Conservation (phyloP, 2,113 vertebrate genomes). For the Burhinus oedicnemus region DNA sequence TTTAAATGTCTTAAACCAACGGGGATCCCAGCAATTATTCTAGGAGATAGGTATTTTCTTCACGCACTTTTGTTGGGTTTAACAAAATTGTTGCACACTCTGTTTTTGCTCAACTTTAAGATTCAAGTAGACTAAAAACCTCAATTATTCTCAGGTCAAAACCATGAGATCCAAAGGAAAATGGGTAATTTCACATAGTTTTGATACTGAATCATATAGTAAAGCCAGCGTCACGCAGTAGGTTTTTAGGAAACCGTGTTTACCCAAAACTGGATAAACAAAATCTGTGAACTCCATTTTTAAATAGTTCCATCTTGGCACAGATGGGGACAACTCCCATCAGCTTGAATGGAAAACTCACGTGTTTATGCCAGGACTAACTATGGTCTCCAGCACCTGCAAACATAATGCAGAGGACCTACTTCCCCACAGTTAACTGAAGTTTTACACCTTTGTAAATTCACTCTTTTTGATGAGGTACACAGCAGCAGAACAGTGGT, state of each 20-base stretch:
- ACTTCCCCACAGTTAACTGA: neutral
- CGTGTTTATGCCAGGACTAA: constrained; percentile 31
- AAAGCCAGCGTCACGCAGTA: neutral
- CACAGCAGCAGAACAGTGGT: neutral
- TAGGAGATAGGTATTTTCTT: neutral
- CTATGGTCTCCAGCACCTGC: neutral
- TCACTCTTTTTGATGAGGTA: neutral
- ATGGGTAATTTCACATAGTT: constrained; percentile 16
- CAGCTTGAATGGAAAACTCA: constrained; percentile 23
- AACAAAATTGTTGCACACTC: neutral
- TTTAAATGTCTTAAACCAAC: neutral
- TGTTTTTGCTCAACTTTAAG: neutral
- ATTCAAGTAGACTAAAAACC: neutral
- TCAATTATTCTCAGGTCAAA: constrained; percentile 18
- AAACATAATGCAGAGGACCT: neutral
- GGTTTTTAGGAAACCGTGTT: constrained; percentile 4
- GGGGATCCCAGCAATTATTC: neutral
- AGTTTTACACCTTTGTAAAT: neutral
- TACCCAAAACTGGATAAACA: constrained; percentile 29
- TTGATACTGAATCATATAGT: constrained; percentile 12
- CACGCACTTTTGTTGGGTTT: neutral
- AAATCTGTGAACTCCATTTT: constrained; percentile 1
- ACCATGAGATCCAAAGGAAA: neutral
- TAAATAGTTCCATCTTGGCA: neutral
- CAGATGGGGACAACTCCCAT: neutral